These are phyloP conservation scores for Galeopterus variegatus DNA, from an alignment of 2,113 vertebrate genomes.

Conservation along the genomic window DNA sequence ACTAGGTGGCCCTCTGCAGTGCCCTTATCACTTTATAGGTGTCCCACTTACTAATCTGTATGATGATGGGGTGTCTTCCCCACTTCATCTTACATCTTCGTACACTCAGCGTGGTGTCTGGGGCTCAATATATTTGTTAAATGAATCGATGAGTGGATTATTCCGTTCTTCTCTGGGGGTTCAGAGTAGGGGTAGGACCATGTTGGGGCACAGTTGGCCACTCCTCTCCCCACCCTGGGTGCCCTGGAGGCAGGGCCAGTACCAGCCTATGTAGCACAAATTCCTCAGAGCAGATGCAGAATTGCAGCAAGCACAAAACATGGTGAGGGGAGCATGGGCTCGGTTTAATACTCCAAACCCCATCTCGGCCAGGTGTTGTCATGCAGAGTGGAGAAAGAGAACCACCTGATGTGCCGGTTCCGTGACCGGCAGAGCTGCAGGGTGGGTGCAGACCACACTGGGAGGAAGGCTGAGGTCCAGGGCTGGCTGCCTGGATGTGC, in stretches of 20 bases:
- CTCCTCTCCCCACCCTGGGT: not conserved
- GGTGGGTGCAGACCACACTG: not conserved
- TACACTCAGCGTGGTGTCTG: not conserved
- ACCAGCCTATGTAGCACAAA: not conserved
- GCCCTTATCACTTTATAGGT: not conserved
- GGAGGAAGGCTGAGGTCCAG: not conserved
- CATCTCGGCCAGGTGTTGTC: not conserved
- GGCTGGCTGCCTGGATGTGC: rapidly evolving
- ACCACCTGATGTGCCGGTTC: too few species aligned
- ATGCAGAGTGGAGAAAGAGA: not conserved
- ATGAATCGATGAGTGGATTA: not conserved
- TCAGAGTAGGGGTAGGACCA: not conserved
- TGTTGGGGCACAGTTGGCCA: not conserved
- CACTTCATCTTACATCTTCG: rapidly evolving
- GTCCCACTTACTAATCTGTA: not conserved
- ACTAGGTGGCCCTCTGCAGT: not conserved
- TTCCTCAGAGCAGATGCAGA: not conserved
- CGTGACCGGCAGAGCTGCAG: not conserved
- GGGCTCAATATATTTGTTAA: not conserved
- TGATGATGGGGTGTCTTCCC: not conserved
- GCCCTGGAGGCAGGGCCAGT: not conserved
- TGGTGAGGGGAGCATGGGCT: not conserved
- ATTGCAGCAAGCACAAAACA: not conserved
- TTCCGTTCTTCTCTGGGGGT: not conserved
- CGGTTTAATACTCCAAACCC: not conserved